Conservation (phyloP, 2,797 vertebrate genomes). For the Clarias pachynema region DNA sequence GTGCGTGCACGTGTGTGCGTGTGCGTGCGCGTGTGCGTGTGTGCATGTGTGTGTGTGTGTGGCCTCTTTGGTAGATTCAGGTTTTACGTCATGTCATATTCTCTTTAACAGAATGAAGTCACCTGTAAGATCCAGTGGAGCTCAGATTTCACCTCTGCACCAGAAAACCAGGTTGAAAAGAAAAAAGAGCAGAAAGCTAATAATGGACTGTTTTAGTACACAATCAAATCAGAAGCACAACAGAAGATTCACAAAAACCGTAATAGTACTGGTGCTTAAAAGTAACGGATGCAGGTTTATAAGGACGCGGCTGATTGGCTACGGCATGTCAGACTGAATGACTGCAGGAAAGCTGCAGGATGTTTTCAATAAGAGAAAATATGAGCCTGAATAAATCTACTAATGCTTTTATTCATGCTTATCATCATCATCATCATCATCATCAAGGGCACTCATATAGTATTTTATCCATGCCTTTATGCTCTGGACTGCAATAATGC, state of each 20-base stretch:
- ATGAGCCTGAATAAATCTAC: background rate
- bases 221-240: background rate
- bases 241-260: background rate
- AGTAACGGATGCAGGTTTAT: background rate
- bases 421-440: too few species aligned
- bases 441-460: background rate
- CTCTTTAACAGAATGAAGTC: conserved; percentile 29
- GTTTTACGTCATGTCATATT: conserved; percentile 32
- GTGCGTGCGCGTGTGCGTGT: background rate
- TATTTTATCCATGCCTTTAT: background rate
- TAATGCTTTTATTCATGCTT: background rate
- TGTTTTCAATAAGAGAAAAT: background rate
- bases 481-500: background rate
- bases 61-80: conserved; percentile 11
- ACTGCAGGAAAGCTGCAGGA: background rate
- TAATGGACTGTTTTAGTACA: background rate
- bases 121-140: conserved; percentile 37
- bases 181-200: background rate
- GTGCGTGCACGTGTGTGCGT: too few species aligned
- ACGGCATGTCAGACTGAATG: background rate
- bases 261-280: background rate
- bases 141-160: conserved; percentile 31
- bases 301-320: background rate
- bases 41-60: background rate
- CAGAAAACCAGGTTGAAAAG: conserved; percentile 26